Evolutionary conservation across 2,113 vertebrate species (phyloP).

Genomic region (Puma concolor): DNA sequence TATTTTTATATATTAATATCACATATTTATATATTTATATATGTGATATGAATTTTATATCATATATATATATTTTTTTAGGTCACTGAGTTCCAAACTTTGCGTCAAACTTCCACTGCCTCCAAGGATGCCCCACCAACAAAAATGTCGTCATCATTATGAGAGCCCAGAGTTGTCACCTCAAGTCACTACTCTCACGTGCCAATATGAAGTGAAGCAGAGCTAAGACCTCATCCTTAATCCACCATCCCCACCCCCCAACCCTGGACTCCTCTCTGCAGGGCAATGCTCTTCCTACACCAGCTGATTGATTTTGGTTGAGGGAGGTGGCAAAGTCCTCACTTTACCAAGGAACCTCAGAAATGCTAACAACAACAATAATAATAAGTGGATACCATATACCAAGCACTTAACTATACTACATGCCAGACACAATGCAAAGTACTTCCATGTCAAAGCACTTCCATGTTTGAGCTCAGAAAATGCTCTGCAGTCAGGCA

Average conservation of each 20-base stretch:
- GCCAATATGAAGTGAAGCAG: rapidly evolving
- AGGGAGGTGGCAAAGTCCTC: background rate
- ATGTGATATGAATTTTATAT: too few species aligned
- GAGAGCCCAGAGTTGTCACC: background rate
- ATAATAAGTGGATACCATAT: background rate
- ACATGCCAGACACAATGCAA: background rate
- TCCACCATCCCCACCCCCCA: background rate
- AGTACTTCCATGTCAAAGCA: background rate
- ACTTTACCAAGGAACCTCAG: background rate
- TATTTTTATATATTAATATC: too few species aligned
- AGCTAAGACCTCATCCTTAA: too few species aligned
- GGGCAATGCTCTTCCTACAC: background rate
- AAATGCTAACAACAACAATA: background rate
- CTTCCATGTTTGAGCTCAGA: background rate
- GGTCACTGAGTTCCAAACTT: background rate
- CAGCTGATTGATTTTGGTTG: background rate
- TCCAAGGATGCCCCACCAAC: background rate
- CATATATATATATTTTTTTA: too few species aligned
- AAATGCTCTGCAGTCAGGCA: background rate
- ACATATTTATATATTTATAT: too few species aligned
- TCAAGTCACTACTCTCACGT: rapidly evolving
- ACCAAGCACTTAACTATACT: background rate
- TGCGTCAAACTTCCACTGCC: background rate
- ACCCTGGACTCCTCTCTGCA: background rate
- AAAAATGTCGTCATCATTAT: background rate